phyloP scores from a whole-genome alignment of 2,113 vertebrate genomes.

The Gadus chalcogrammus region DNA sequence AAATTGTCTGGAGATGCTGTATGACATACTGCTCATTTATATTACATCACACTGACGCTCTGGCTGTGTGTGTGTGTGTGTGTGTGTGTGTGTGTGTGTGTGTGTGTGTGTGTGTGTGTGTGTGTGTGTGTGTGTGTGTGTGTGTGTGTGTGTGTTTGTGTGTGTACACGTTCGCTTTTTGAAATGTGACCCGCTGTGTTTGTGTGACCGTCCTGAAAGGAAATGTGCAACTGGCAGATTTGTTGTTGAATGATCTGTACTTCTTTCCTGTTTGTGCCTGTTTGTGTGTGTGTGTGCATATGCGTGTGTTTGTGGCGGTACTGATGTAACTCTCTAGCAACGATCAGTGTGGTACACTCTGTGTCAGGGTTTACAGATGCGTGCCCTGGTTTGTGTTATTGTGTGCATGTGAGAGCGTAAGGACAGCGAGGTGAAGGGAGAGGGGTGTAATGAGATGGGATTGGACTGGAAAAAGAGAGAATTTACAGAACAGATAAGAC shows the following conservation, averaged over 20 bases:
- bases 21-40: constrained; percentile 16
- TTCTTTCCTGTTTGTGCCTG: not conserved
- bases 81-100: not conserved
- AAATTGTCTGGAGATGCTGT: constrained; percentile 17
- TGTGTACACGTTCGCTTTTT: not conserved
- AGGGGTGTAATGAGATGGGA: too few relatives aligned
- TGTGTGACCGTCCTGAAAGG: too few relatives aligned
- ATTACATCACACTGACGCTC: not conserved
- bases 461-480: too few relatives aligned
- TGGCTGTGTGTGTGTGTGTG: constrained; percentile 9
- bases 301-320: constrained; percentile 26
- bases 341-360: not conserved
- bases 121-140: not conserved
- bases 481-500: too few relatives aligned
- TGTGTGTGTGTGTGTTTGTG: constrained; percentile 7
- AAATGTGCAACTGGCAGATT: too few relatives aligned
- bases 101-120: not conserved
- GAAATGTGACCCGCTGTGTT: not conserved
- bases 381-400: too few relatives aligned
- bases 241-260: too few relatives aligned
- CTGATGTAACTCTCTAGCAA: constrained; percentile 36
- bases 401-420: too few relatives aligned
- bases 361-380: not conserved
- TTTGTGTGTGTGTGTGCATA: not conserved
- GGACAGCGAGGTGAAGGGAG: too few relatives aligned